phyloP scores from a whole-genome alignment of 2,797 vertebrate species.

The Coccyzus lansbergi region DNA sequence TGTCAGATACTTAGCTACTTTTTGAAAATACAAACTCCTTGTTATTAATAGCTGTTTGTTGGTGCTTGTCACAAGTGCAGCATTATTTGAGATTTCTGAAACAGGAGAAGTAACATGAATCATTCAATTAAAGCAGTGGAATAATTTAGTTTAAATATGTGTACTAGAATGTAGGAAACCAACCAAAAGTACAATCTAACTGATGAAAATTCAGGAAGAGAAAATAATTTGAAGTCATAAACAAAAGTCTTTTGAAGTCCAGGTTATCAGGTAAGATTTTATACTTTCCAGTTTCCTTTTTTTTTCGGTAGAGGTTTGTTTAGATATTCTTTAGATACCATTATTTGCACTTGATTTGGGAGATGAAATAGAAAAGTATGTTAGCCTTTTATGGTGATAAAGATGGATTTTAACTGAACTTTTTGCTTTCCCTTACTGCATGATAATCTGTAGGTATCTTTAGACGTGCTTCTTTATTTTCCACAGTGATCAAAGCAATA shows the following conservation, averaged over 20 bases:
- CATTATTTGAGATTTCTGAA: neutral
- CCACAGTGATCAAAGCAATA: neutral
- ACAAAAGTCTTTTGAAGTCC: neutral
- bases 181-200: neutral
- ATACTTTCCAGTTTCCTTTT: neutral
- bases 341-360: neutral
- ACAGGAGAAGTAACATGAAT: neutral
- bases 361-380: neutral
- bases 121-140: neutral
- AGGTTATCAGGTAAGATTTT: neutral
- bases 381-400: neutral
- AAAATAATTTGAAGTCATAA: neutral
- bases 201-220: neutral
- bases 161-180: neutral
- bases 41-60: neutral
- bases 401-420: neutral
- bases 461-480: neutral
- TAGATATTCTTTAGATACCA: neutral
- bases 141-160: neutral
- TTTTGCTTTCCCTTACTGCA: neutral
- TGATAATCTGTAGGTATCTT: neutral
- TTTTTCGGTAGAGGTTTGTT: neutral
- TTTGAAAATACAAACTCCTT: neutral
- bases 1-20: neutral
- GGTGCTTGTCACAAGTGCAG: neutral